Base-by-base conservation (phyloP, 2,888 invertebrate species). In the Pristionchus exspectatus region DNA sequence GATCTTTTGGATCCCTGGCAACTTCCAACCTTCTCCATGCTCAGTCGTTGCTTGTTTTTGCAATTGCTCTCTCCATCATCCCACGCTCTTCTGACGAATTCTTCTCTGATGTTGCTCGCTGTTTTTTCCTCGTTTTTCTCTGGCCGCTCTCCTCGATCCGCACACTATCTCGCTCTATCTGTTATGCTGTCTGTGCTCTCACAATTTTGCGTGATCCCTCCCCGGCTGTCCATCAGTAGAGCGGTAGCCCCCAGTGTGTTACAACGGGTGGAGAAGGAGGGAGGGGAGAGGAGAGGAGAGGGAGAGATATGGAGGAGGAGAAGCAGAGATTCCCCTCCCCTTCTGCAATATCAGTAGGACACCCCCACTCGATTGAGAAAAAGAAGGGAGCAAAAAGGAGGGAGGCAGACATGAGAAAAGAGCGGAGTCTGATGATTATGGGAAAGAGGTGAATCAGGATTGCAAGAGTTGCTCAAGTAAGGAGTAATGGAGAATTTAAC, bases 241-340 rank as follows among this genome's bases (percentile, higher is more conserved):
- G 59, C 38, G 56, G 33, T 63, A 84, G 50, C 84, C 59, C 84
- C 38, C 84, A 59, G 59, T 84, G 59, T 84, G 59, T 84, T 56
- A 84, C 56, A 59, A 56, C 59, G 84, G 56, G 18, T 16, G 83
- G 74, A 74, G 74, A n/a, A 21, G 74, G 38, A 18, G 74, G 74
- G 38, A 27, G 33, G 84, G 21, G 24, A n/a, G 81, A 38, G 38
- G 38, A 10, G 44, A 81, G 44, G 21, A 44, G n/a, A 10, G 16
- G n/a, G 77, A 12, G 77, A 44, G 50, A 18, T 12, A 33, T 14
- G 12, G 50, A 44, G 50, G 30, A 16, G 30, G 14, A 38, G 83
- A 54, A 30, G 56, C 24, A 54, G 83, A 83, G 83, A 83, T 4
- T 54, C 16, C n/a, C 50, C 38, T 50, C 9, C 44, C 2, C 38